phyloP scores from a whole-genome alignment of 2,888 invertebrate genomes.

The Leucophenga maculata region DNA sequence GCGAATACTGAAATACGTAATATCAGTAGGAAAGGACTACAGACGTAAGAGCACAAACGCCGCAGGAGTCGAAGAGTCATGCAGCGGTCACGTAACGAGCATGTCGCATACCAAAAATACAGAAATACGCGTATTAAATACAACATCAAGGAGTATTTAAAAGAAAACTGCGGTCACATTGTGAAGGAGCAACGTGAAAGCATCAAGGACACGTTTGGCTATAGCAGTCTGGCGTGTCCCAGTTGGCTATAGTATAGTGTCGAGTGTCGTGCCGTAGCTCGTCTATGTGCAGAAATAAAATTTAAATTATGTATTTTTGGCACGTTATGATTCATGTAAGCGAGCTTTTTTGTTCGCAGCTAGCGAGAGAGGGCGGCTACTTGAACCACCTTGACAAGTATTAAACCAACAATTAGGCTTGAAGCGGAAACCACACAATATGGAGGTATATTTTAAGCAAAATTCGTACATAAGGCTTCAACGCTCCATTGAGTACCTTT shows the following conservation, averaged over 20 bases:
- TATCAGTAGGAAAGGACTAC: not conserved
- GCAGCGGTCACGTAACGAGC: not conserved
- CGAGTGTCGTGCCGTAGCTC: too few relatives aligned
- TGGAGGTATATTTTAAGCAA: too few relatives aligned
- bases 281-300: not conserved
- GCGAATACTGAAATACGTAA: slow-evolving; percentile 3
- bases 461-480: too few relatives aligned
- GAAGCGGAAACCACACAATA: too few relatives aligned
- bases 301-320: slow-evolving; percentile 12
- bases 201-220: not conserved
- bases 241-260: not conserved
- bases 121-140: not conserved
- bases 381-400: too few relatives aligned
- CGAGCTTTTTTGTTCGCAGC: not conserved
- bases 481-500: too few relatives aligned
- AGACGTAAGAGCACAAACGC: not conserved
- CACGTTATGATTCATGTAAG: slow-evolving; percentile 10
- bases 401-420: too few relatives aligned
- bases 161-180: not conserved
- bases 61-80: not conserved
- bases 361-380: too few relatives aligned
- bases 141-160: not conserved
- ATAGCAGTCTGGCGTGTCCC: not conserved
- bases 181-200: too few relatives aligned
- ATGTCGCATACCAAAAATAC: not conserved